Base-by-base conservation (phyloP, 92 coral and sea anemone species). In the Nematostella vectensis region DNA sequence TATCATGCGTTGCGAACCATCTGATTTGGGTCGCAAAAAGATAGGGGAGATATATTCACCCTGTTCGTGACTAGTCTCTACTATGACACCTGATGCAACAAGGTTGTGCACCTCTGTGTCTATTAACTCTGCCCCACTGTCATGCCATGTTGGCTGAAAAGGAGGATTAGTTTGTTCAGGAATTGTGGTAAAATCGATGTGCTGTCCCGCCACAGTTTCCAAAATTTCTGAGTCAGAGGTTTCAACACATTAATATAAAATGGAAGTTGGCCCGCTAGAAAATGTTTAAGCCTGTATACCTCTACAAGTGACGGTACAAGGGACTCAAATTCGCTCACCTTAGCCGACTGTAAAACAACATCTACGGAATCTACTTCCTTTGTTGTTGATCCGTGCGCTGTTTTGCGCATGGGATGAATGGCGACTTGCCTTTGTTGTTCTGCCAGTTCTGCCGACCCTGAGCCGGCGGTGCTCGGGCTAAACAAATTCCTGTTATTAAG, bases 1-100 rank as follows among this genome's bases (percentile, higher is more conserved):
- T 11, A 54, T 54, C 38, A 54, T 23, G 25, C 59, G 38, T 1
- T n/a, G 12, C 17, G 38, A 12, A 18, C 59, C 59, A 54, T 45
- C 51, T 19, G 9, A 9, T 19, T 45, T 45, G 23, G 51, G 51
- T 10, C 12, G 4, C 15, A 15, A 4, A 19, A 45, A 45, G 23
- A 45, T 45, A 45, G 51, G 51, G 4, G 51, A 45, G 18, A 45
- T 45, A 19, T 10, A 45, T 17, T 45, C 51, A 4, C 51, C 51
- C 4, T 11, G 51, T 22, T 45, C 51, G 18, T 45, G 51, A 8
- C 4, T 45, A 19, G 17, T 9, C 4, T 6, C 17, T 8, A 10
- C 21, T 10, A 45, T 8, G 18, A 45, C 51, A 4, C 51, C 51
- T 17, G 9, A 9, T 17, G 9, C 18, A 15, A 33, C 8, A 6